A percentile compares a stretch with the other conserved stretches of the same genome.
Conservation (phyloP, 1,140 invertebrate species). For the Aphis gossypii region DNA sequence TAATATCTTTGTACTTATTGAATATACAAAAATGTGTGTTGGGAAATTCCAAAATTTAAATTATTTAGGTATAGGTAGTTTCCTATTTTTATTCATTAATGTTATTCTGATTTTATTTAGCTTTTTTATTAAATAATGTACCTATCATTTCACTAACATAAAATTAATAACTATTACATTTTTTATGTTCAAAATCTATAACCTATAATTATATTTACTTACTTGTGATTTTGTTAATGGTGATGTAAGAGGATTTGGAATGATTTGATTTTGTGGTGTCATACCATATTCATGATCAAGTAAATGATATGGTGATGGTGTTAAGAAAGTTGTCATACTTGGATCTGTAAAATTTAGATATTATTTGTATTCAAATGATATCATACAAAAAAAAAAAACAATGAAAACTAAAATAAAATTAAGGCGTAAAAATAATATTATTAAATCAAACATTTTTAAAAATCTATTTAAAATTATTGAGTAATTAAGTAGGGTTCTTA, state of each 20-base stretch:
- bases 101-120: neutral
- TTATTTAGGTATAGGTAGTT: neutral
- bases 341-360: conserved; percentile 24
- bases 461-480: neutral
- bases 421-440: neutral
- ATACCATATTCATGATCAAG: conserved; percentile 85
- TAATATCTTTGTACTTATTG: too few relatives aligned
- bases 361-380: neutral
- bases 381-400: neutral
- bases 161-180: neutral
- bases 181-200: neutral
- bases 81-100: neutral
- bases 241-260: conserved; percentile 67
- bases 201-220: conserved; percentile 54
- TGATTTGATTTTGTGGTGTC: conserved; percentile 78
- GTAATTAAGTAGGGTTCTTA: neutral
- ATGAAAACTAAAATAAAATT: neutral
- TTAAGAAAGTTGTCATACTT: conserved; percentile 54
- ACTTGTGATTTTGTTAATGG: conserved; percentile 67
- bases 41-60: neutral
- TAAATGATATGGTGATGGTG: conserved; percentile 74
- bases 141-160: too few relatives aligned
- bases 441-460: neutral
- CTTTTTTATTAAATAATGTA: neutral
- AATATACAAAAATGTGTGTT: neutral